Evolutionary conservation across 1,140 invertebrate genomes (phyloP), one percentile per base, ranked within the genome.

Genomic region (Drosophila nannoptera): DNA sequence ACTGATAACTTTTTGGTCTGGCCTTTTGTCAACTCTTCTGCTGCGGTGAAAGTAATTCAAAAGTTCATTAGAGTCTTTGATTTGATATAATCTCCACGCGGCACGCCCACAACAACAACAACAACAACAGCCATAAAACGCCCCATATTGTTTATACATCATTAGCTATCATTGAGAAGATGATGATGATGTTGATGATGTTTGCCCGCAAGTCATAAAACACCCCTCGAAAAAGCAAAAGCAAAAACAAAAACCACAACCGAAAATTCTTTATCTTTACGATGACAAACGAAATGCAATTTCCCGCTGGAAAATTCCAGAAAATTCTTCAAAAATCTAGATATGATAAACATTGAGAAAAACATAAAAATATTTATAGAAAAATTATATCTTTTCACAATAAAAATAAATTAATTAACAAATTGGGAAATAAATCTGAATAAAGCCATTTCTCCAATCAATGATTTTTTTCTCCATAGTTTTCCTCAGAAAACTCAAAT

Each of bases 1-100:
- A 75, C 76, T 78, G 76, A 78, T 78, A 78, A 78, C n/a, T 78
- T 70, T 70, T 78, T 78, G 58, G 58, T 38, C 6, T 67, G 48
- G 31, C 48, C 48, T 50, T 50, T 43, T 55, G 33, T 29, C 53
- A 55, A 42, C 48, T 40, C 49, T 50, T 58, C 12, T 49, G 48
- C 31, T 43, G 14, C 54, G 70, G 75, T 78, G 76, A 78, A 78
- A 78, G 76, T 64, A 61, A 62, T 66, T 59, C 56, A 73, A 62
- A 73, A 73, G 75, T 73, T 77, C 75, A 77, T 77, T 73, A 77
- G 75, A 60, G 53, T 71, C 16, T 22, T 46, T 56, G n/a, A 42
- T 42, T 42, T 32, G 12, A 36, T 42, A 42, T 36, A 33, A 9
- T 53, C 14, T 11, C 9, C 35, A 5, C n/a, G 22, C 45, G 54